Conservation (phyloP, 1,140 invertebrate genomes). For the Drosophila santomea region DNA sequence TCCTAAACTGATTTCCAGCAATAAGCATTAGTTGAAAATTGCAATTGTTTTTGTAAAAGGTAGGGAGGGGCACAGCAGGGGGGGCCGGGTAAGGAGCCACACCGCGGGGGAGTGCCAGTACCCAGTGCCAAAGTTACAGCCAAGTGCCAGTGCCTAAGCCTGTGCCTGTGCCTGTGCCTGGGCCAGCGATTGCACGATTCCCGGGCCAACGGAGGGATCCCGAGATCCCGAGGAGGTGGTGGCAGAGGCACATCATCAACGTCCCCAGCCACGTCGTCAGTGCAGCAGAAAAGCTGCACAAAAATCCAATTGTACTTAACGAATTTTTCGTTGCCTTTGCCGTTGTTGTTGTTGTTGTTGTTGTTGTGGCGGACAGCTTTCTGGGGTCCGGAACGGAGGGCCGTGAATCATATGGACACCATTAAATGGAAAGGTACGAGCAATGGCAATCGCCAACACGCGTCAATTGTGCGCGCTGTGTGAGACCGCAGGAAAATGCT, state of each 20-base stretch:
- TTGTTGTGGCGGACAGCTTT: conserved; percentile 3
- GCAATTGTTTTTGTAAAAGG: conserved; percentile 75
- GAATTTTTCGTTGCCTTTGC: conserved; percentile 58
- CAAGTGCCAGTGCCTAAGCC: conserved; percentile 22
- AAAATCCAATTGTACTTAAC: conserved; percentile 82
- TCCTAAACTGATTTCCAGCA: conserved; percentile 83
- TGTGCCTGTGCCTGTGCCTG: neutral
- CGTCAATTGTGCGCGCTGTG: conserved; percentile 77
- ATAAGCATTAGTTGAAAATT: conserved; percentile 84
- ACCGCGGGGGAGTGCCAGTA: conserved; percentile 74
- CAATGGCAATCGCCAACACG: conserved; percentile 78
- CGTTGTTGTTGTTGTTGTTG: conserved; percentile 7
- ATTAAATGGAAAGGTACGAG: conserved; percentile 78
- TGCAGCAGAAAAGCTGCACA: conserved; percentile 49
- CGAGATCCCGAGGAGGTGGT: conserved; percentile 34
- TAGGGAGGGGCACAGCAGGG: conserved; percentile 5
- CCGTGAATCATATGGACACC: conserved; percentile 82
- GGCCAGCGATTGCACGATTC: conserved; percentile 67
- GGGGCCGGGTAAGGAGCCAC: conserved; percentile 30
- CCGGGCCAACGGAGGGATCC: conserved; percentile 32
- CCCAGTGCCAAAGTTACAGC: conserved; percentile 40
- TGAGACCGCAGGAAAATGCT: conserved; percentile 56
- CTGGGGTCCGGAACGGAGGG: conserved; percentile 47
- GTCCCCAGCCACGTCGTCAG: conserved; percentile 59
- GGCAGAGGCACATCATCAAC: conserved; percentile 77